Evolutionary conservation across 1,140 invertebrate species (phyloP), one percentile per base, ranked within the genome.

Genomic region (Heterodera schachtii): DNA sequence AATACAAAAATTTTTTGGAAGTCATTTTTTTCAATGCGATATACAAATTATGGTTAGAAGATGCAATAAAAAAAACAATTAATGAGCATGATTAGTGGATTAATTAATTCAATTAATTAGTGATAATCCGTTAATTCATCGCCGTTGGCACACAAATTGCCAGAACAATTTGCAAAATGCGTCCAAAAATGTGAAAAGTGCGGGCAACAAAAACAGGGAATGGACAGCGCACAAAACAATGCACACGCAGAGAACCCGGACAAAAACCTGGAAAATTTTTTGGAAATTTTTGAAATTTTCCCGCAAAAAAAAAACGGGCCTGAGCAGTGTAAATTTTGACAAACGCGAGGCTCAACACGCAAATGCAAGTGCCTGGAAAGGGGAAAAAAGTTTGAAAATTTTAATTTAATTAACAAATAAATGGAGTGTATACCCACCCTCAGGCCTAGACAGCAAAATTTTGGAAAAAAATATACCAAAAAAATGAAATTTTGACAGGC

Each of bases 271-370:
- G 16, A 80, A 21, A 64, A 64, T n/a, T 64, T n/a, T 19, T 71
- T 7, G 31, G 11, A 46, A 11, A 7, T 16, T 69, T 75, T 21
- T 75, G 49, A 52, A 52, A 52, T 52, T 8, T 52, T 31, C 31
- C 31, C 31, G 31, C 1, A 31, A 31, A n/a, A 41, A 0, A 77
- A 66, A 11, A 9, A 60, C 78, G 8, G 41, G 80, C 78, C 60
- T 83, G 69, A 49, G 86, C 81, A 74, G 98, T 96, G 87, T 97
- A 98, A 83, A 95, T 96, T 73, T 95, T 94, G 0, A 95, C 95
- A 49, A 96, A 91, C 5, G 95, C 91, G 0, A 98, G 90, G 0
- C 95, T 94, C 0, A 95, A 21, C 19, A 71, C 70, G 70, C 80
- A 81, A 19, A 71, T 71, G 71, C 80, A 80, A 41, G 80, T 81